Conservation (phyloP, 2,113 vertebrate genomes). For the Mastomys coucha region DNA sequence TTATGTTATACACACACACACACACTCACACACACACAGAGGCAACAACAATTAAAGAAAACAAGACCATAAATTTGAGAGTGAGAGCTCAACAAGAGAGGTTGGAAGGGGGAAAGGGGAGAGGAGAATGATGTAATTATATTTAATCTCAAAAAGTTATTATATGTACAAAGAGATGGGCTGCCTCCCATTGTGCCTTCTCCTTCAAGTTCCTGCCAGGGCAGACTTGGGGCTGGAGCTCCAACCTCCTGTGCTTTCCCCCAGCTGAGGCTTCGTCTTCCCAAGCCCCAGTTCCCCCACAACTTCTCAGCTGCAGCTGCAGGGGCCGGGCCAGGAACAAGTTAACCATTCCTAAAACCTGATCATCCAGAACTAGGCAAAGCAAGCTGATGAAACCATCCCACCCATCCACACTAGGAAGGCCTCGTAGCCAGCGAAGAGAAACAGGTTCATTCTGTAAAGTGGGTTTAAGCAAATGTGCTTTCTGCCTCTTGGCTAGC, state of each 20-base stretch:
- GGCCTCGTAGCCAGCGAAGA: not conserved
- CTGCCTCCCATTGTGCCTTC: not conserved
- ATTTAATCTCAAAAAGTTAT: not conserved
- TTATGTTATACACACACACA: not conserved
- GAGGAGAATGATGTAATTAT: not conserved
- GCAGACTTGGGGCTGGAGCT: not conserved
- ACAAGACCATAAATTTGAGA: not conserved
- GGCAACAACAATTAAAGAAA: not conserved
- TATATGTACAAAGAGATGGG: not conserved
- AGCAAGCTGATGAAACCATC: conserved; percentile 14
- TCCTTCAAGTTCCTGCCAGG: not conserved
- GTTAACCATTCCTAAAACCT: conserved; percentile 44
- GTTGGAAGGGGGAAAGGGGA: too few species aligned
- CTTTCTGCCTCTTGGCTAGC: not conserved
- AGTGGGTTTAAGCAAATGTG: not conserved
- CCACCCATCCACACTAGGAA: not conserved
- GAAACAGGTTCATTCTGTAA: not conserved
- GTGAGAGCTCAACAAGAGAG: not conserved
- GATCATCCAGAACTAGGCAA: not conserved
- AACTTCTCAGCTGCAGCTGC: not conserved
- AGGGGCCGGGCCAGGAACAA: not conserved
- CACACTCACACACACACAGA: too few species aligned
- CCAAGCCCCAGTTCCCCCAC: too few species aligned
- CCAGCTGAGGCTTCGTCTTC: not conserved
- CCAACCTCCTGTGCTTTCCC: rapidly evolving